Percentiles rank a stretch among this genome's conserved stretches.
These are phyloP conservation scores for Cydia fagiglandana DNA, from an alignment of 1,140 invertebrate species.

Conservation along the genomic window DNA sequence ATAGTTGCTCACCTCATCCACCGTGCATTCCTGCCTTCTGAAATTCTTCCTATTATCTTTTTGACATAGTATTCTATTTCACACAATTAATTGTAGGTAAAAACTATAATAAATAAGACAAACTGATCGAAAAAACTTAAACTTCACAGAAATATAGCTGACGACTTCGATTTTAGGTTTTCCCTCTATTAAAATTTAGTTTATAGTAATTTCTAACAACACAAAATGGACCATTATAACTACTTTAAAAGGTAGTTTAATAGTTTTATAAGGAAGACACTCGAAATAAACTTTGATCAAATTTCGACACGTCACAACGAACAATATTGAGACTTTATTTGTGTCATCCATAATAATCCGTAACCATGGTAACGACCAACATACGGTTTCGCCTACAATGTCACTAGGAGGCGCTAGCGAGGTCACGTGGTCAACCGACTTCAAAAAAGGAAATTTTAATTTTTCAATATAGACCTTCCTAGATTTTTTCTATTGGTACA, in stretches of 20 bases:
- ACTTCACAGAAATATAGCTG: too few species aligned
- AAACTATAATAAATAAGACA: background rate
- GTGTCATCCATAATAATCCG: slow-evolving; percentile 12
- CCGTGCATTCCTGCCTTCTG: background rate
- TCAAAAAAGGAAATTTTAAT: too few species aligned
- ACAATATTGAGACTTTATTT: slow-evolving; percentile 1
- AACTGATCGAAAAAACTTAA: too few species aligned
- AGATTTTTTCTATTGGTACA: too few species aligned
- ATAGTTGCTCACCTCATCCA: background rate
- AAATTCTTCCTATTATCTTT: background rate
- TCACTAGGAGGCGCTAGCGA: background rate
- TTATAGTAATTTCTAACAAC: background rate
- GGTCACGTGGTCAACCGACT: background rate
- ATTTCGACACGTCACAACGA: slow-evolving; percentile 13
- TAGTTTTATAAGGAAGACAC: background rate
- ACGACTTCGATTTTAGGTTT: background rate
- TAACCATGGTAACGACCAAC: background rate
- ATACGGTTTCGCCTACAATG: background rate
- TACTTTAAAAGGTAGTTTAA: background rate
- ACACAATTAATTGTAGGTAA: background rate
- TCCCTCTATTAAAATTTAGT: too few species aligned
- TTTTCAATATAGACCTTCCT: too few species aligned
- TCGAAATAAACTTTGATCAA: slow-evolving; percentile 2
- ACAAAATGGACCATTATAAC: too few species aligned
- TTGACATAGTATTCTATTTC: background rate